These are phyloP conservation scores for Calliphora vomitoria DNA, from an alignment of 2,888 invertebrate species.

Conservation along the genomic window DNA sequence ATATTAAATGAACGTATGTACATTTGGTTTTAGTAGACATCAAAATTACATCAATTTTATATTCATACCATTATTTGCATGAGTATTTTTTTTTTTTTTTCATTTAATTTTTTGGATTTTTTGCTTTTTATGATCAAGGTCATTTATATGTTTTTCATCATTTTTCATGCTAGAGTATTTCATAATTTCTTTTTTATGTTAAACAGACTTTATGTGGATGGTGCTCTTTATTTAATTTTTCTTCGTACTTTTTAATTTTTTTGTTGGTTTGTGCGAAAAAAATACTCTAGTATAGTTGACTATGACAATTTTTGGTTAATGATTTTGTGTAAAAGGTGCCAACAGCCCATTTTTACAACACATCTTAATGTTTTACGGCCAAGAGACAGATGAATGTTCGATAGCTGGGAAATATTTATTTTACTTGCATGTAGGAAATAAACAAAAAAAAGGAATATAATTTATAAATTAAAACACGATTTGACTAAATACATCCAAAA, in stretches of 20 bases:
- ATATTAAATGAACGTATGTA: background rate
- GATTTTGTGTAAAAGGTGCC: background rate
- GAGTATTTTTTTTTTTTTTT: background rate
- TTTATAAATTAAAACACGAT: too few relatives aligned
- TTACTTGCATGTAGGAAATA: too few relatives aligned
- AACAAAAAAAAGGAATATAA: too few relatives aligned
- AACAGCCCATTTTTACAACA: background rate
- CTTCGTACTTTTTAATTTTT: background rate
- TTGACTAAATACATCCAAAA: too few relatives aligned
- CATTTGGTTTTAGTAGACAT: background rate
- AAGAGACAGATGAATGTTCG: too few relatives aligned
- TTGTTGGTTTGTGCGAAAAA: background rate
- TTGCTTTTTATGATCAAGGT: background rate
- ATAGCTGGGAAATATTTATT: too few relatives aligned
- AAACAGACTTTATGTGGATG: background rate
- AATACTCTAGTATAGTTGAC: background rate
- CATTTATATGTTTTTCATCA: slow-evolving; percentile 4
- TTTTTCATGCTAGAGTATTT: background rate
- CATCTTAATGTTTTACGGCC: too few relatives aligned
- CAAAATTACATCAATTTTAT: background rate
- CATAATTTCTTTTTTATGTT: background rate
- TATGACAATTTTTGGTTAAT: background rate
- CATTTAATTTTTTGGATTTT: background rate
- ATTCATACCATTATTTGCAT: background rate
- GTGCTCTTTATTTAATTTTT: background rate